Percentiles rank a stretch among this genome's conserved stretches.
phyloP scores from a whole-genome alignment of 2,888 invertebrate species.

The Theretra japonica region DNA sequence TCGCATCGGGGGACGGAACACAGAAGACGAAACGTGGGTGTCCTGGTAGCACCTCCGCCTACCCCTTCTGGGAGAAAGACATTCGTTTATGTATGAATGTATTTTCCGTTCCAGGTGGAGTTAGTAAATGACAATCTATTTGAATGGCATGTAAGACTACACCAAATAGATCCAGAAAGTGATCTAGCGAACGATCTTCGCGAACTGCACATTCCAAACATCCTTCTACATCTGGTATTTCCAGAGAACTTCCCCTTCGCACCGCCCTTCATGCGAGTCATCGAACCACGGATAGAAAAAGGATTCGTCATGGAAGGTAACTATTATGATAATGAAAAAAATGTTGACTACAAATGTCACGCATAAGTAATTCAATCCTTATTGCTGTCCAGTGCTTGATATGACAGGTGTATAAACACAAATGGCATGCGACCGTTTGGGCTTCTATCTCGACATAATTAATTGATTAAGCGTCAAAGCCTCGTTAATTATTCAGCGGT shows the following conservation, averaged over 20 bases:
- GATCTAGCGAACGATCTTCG: conserved; percentile 92
- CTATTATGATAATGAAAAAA: background rate
- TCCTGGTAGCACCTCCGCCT: no score
- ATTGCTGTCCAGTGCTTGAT: no score
- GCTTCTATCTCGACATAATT: background rate
- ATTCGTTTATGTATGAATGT: no score
- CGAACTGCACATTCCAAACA: conserved; percentile 89
- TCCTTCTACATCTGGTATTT: conserved; percentile 91
- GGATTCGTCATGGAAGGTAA: conserved; percentile 94
- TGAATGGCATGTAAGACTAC: conserved; percentile 94
- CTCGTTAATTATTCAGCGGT: conserved; percentile 23
- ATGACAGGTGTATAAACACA: background rate
- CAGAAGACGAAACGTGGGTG: no score
- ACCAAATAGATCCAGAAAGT: conserved; percentile 93
- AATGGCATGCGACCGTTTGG: background rate
- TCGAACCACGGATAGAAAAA: conserved; percentile 91
- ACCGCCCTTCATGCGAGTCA: conserved; percentile 93
- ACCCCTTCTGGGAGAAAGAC: no score
- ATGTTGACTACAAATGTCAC: no score
- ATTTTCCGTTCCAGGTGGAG: conserved; percentile 84
- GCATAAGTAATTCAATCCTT: no score
- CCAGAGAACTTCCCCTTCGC: conserved; percentile 96
- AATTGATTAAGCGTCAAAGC: conserved; percentile 13
- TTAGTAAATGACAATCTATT: conserved; percentile 93
- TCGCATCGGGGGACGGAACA: no score